Base-by-base conservation (phyloP, 2,888 invertebrate species). In the Hipparchia semele region DNA sequence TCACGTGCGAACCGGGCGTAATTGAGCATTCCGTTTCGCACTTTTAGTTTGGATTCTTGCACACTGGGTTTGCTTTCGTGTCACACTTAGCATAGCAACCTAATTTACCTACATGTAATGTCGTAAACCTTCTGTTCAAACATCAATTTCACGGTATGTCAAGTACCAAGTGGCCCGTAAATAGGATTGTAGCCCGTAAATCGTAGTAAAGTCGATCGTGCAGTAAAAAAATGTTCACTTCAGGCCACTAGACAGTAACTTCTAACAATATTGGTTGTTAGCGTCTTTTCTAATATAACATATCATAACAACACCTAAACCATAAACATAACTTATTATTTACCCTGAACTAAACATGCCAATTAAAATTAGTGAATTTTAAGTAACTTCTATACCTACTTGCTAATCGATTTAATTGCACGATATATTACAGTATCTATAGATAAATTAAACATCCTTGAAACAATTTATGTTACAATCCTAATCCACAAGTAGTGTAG, bases 31-130 rank as follows among this genome's bases (percentile, higher is more conserved):
- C 54, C 58, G 58, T 65, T 73, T 51, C 70, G 64, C 65, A 61
- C 66, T 33, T 71, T 68, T 56, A 59, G 56, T 70, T 75, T 70
- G 54, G 33, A 68, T 73, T 73, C 13, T 68, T 51, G 72, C 51
- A 59, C 45, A 62, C 61, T 46, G 13, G 60, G 10, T 65, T 65
- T 59, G 49, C 58, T 64, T 53, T 69, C 60, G 59, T 59, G 23
- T 49, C 49, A 68, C 58, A 59, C 58, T 68, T 23, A 13, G 58
- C 23, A 59, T 46, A 23, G 39, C n/a, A 60, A 68, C 65, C 62
- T 67, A 61, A 64, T 70, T 73, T 72, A 49, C 53, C 4, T 54
- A 12, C 12, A 59, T 49, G 49, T 56, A 51, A 65, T 71, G 54
- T 68, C 66, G 61, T 68, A 68, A 69, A 68, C 9, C 54, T 67